These are phyloP conservation scores for Taeniopygia guttata DNA, from an alignment of 2,797 vertebrate species.

Conservation along the genomic window DNA sequence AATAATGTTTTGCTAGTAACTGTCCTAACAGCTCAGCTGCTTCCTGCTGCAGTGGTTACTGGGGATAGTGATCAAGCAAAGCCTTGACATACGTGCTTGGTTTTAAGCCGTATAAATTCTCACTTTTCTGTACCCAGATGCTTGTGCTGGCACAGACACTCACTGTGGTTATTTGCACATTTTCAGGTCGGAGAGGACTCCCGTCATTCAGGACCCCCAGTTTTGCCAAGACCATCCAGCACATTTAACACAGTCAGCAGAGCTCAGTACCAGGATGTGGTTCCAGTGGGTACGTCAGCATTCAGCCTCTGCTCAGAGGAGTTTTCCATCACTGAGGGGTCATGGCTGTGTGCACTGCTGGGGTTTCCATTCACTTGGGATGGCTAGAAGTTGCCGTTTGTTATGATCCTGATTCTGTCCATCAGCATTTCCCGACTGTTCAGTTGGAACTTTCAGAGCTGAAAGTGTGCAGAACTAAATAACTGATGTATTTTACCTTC, in stretches of 20 bases:
- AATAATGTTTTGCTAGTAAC: not conserved
- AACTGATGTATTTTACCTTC: not conserved
- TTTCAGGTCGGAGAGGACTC: constrained; percentile 92
- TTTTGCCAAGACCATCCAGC: constrained; percentile 89
- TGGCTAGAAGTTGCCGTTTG: not conserved
- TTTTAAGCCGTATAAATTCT: not conserved
- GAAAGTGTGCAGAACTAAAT: not conserved
- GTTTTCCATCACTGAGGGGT: not conserved
- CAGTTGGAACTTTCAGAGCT: not conserved
- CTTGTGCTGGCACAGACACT: not conserved
- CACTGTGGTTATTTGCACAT: not conserved
- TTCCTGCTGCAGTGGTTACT: not conserved
- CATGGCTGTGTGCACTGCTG: not conserved
- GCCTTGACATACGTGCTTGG: rapidly evolving
- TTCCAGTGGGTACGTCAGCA: constrained; percentile 89
- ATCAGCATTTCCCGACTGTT: not conserved
- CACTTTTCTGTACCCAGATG: rapidly evolving
- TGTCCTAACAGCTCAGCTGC: not conserved
- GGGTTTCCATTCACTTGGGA: not conserved
- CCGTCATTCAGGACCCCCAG: constrained; percentile 84
- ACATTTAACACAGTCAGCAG: constrained; percentile 92
- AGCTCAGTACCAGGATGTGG: constrained; percentile 91
- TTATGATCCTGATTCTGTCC: not conserved
- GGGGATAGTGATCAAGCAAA: not conserved
- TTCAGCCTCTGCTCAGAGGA: not conserved